Evolutionary conservation across 2,888 invertebrate species (phyloP), one percentile per base, ranked within the genome.

Genomic region (Tanypteryx hageni): DNA sequence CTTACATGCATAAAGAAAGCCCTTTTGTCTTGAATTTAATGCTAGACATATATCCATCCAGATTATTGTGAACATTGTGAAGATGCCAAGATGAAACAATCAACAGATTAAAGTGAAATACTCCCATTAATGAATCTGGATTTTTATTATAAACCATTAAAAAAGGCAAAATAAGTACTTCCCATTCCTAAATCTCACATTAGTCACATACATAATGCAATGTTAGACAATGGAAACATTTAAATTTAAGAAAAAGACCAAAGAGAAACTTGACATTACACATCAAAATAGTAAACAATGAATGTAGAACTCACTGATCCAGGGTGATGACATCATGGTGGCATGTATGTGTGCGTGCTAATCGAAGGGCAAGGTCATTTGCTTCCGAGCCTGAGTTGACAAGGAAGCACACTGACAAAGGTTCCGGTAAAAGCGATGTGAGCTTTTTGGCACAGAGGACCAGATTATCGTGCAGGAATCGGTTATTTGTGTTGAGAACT

Each of bases 311-410:
- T 98, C 96, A 99, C 99, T 99, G 99, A 95, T 99, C 99, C 92
- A 99, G 95, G 0, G 98, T 98, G 94, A 99, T 98, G 93, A 99
- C 96, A 95, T 99, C 99, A 94, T 97, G 96, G 93, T 97, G 97
- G 94, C 97, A 97, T 0, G 99, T 99, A 95, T 99, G 98, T 92
- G 98, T 97, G 93, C 97, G 96, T 0, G 99, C 99, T 93, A 99
- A 96, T 93, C 99, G 96, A 81, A 99, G 95, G 0, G 99, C 99
- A 94, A 99, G 96, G 95, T 99, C 99, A 95, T 99, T 99, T 13
- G 99, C 99, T 95, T 99, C 99, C 10, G 99, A 99, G 14, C 99
- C 99, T 0, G 99, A 99, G 95, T 99, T 99, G 92, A 99, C 99
- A 95, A 99, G 98, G 96, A 98, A 99, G 94, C 99, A 99, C 8